phyloP scores from a whole-genome alignment of 2,113 vertebrate genomes.

The Panthera uncia region DNA sequence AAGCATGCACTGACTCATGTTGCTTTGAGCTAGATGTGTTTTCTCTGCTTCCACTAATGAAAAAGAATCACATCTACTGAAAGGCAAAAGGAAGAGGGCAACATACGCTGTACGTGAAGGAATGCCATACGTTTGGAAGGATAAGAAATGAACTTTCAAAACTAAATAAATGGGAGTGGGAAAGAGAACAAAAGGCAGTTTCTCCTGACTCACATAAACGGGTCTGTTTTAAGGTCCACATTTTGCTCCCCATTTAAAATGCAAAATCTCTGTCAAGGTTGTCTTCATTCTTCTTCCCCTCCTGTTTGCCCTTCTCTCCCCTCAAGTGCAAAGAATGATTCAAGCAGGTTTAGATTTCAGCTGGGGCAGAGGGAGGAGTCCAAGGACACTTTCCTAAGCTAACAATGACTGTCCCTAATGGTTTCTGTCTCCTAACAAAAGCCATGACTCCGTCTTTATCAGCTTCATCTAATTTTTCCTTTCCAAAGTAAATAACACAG shows the following conservation, averaged over 20 bases:
- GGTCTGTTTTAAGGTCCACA: constrained; percentile 32
- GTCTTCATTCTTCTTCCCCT: constrained; percentile 32
- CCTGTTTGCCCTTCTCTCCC: not conserved
- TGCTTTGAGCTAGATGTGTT: constrained; percentile 71
- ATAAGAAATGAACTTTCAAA: constrained; percentile 67
- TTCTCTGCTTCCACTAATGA: constrained; percentile 75
- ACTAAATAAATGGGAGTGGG: constrained; percentile 41
- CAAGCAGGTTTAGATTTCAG: constrained; percentile 66
- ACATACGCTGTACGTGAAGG: constrained; percentile 64
- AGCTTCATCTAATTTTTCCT: constrained; percentile 78
- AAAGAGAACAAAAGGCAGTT: constrained; percentile 45
- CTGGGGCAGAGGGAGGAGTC: constrained; percentile 50
- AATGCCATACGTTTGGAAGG: constrained; percentile 56
- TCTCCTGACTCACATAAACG: constrained; percentile 25
- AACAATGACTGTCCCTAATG: constrained; percentile 76
- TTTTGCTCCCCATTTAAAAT: constrained; percentile 53
- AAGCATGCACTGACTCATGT: constrained; percentile 75
- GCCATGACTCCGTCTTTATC: constrained; percentile 77
- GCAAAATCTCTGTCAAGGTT: constrained; percentile 31
- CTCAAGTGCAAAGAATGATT: constrained; percentile 64
- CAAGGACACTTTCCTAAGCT: constrained; percentile 64
- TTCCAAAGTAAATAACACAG: constrained; percentile 74
- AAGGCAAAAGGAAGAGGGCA: constrained; percentile 58
- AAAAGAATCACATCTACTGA: constrained; percentile 69
- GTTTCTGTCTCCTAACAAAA: constrained; percentile 79